Base-by-base conservation (phyloP, 2,113 vertebrate genomes). In the Microtus richardsoni region DNA sequence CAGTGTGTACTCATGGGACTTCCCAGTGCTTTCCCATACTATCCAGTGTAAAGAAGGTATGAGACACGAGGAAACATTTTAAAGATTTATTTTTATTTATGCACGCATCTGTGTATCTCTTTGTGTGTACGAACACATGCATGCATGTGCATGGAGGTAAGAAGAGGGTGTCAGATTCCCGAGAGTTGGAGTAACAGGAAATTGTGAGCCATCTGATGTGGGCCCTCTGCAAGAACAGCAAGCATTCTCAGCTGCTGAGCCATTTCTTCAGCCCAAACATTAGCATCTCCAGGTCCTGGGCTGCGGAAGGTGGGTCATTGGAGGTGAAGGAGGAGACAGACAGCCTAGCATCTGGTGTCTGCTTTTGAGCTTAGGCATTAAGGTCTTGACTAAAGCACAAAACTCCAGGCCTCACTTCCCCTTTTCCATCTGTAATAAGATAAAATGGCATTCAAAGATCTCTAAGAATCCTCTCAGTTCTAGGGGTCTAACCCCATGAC, bases 341-440 rank as follows among this genome's bases (percentile, higher is more conserved):
- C n/a, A 4, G 2, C 54, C 26, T 44, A 28, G 79, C 9, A 26
- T 41, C 73, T 39, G 14, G 6, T 8, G 17, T 26, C 49, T 78
- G 90, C 58, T 66, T 79, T 74, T 39, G 71, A 88, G 58, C 10
- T 93, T 80, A 33, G n/a, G 36, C 41, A 7, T 33, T 66, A 39
- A 88, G 86, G 36, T 33, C 54, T 92, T 62, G 16, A 58, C 26
- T 12, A n/a, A 89, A 62, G 24, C 19, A 62, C 13, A 66, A 66
- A 47, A 54, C 44, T 41, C 11, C 12, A 22, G 24, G 22, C 41
- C 22, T 68, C 66, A 26, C 28, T 78, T 87, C 13, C 13, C 36
- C n/a, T 85, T 82, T 52, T 92, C 88, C 54, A 36, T 84, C 79
- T 91, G 84, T 71, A 83, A 39, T 83, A 30, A 13, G 26, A 87